Evolutionary conservation across 2,888 invertebrate genomes (phyloP), one percentile per base, ranked within the genome.

Genomic region (Drosophila rubida): DNA sequence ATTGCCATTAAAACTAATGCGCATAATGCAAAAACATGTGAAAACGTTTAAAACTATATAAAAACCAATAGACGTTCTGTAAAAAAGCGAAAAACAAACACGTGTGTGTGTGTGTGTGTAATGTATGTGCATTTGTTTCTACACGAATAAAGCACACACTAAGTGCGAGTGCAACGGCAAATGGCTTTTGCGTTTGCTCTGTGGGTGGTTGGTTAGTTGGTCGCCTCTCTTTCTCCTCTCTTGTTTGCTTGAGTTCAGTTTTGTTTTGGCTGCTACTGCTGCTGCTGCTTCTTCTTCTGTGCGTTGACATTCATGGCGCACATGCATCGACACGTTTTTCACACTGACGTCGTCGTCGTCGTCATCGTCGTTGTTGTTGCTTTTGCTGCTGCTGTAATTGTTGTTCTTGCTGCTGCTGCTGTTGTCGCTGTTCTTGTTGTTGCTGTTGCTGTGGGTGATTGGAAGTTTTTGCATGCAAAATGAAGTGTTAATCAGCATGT

Each of bases 321-420:
- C 85, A 85, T 80, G 80, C 82, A 85, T 70, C 66, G 82, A 78
- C 85, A 85, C 78, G 79, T 75, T 85, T 72, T 72, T 82, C 51
- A 54, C 63, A 61, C 71, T 58, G 50, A 27, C 42, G 25, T 14
- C 35, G 14, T 7, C 7, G 35, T 30, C 2, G 9, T 30, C 3
- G 19, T 19, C 1, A 19, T 27, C 0, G 11, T 64, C 25, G 49
- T 27, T 60, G 44, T 49, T 8, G 30, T 9, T 23, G 50, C n/a
- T 41, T n/a, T 30, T 35, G 37, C 35, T 35, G 32, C n/a, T 35
- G 35, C 35, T 13, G 9, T 30, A 9, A 3, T 11, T 46, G n/a
- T 58, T 39, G 19, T 41, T 54, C 23, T 32, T 23, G 13, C 19
- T 37, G 27, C 23, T 16, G 13, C 25, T 16, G 37, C 30, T 25